Evolutionary conservation across 2,113 vertebrate species (phyloP), one percentile per base, ranked within the genome.

Genomic region (Gadus macrocephalus): DNA sequence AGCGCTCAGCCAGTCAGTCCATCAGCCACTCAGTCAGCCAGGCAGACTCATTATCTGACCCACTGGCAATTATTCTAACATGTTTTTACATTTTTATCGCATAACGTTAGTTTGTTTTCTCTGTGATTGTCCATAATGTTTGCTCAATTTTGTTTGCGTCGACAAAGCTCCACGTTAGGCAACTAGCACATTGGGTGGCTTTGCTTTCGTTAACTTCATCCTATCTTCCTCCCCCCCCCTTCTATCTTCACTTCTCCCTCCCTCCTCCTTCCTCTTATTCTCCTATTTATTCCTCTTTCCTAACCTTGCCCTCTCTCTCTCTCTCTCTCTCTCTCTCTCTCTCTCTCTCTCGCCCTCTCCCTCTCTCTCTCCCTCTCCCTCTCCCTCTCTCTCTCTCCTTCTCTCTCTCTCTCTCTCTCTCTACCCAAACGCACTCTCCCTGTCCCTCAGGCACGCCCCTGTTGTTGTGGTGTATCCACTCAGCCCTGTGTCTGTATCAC

Each of bases 1-100:
- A 88, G 85, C 83, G 55, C 55, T 58, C 55, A 17, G 55, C 9
- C 4, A 58, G 55, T 58, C 55, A 58, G 42, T 58, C 17, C 15
- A n/a, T 58, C 53, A 53, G 12, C n/a, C 35, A 22, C 14, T 59
- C 58, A 6, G n/a, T 58, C 9, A 15, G 4, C 25, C 53, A 22
- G 22, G 20, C 27, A 58, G 5, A 38, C 49, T 63, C 55, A 62
- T 17, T 42, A 22, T 16, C 38, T 3, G 12, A 58, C 64, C 31
- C 31, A 2, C 31, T 15, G n/a, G 55, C n/a, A 1, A 58, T 14
- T 16, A 17, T 14, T 58, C 55, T 17, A 58, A 58, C 55, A n/a
- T 3, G 55, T 7, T 14, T 49, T 49, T 49, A 49, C 42, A 49
- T n/a, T 58, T 58, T 17, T 17, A n/a, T 58, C 16, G 2, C 55